Evolutionary conservation across 1,140 invertebrate genomes (phyloP), one percentile per base, ranked within the genome.

Genomic region (Drosophila orena): DNA sequence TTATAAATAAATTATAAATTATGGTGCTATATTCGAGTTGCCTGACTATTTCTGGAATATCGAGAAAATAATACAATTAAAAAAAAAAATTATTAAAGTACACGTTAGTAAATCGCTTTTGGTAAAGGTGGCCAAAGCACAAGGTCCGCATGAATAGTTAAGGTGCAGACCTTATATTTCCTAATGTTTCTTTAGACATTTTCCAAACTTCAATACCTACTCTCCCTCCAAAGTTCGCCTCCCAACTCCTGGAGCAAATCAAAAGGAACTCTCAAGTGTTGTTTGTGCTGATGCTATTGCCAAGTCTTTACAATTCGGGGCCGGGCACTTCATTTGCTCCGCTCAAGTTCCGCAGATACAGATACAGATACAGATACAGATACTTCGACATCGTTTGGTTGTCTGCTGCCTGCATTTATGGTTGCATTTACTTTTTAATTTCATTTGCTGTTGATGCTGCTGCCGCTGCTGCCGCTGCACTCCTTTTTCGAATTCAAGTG

Each of bases 401-500:
- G 78, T 62, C 52, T 52, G 56, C 59, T 64, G 58, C 40, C 71
- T 84, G 80, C 81, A 86, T 86, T 86, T 86, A 86, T 86, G 81
- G 84, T 52, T 86, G 81, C 81, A 81, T 86, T 86, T 88, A 86
- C 75, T 86, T 86, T 86, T 86, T 86, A 86, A 86, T 86, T 86
- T 86, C 69, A 72, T 81, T 89, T 72, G 79, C 72, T 85, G 80
- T 60, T 55, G 72, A 12, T 64, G 56, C 37, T 59, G 74, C 34
- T 79, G 61, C 35, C 69, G 56, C 37, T 59, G 74, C 34, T 79
- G 61, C 35, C 69, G 76, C 35, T 88, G 84, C 79, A 79, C 83
- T 84, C 84, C 84, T 89, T 88, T 89, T 88, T 84, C 76, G 83
- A 88, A 77, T 89, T 88, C 84, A 88, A 88, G 84, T 88, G 84